Percentiles rank a stretch among this genome's conserved stretches.
Conservation (phyloP, 2,113 vertebrate genomes). For the Tyrannus savana region DNA sequence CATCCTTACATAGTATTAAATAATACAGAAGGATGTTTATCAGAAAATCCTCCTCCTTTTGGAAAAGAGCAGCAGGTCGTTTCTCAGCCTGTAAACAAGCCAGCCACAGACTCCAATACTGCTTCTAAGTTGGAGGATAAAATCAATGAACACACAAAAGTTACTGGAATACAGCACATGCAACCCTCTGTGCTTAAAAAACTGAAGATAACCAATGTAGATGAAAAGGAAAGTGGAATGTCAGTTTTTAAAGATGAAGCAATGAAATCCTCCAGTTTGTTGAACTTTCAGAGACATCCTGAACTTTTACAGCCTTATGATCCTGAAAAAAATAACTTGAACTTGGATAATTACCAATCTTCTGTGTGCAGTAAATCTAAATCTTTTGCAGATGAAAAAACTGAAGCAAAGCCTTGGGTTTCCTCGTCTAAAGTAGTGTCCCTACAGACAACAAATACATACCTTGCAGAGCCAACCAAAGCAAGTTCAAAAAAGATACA, state of each 20-base stretch:
- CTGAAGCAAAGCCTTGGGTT: slow-evolving; percentile 42
- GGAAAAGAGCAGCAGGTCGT: slow-evolving; percentile 70
- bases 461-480: slow-evolving; percentile 67
- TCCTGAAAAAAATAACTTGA: slow-evolving; percentile 81
- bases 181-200: slow-evolving; percentile 66
- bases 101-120: slow-evolving; percentile 70
- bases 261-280: slow-evolving; percentile 72
- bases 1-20: slow-evolving; percentile 97
- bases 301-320: slow-evolving; percentile 92
- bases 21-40: slow-evolving; percentile 83
- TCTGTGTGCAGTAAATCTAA: slow-evolving; percentile 58
- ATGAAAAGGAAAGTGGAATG: slow-evolving; percentile 70
- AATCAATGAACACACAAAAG: slow-evolving; percentile 36
- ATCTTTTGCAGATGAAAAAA: slow-evolving; percentile 50
- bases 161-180: slow-evolving; percentile 76
- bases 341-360: slow-evolving; percentile 62
- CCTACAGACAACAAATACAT: slow-evolving; percentile 3
- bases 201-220: slow-evolving; percentile 65
- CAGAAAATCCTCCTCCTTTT: slow-evolving; percentile 67
- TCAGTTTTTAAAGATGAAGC: slow-evolving; percentile 66
- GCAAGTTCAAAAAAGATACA: slow-evolving; percentile 44
- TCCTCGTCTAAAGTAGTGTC: slow-evolving; percentile 62
- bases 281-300: slow-evolving; percentile 92
- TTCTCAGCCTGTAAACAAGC: slow-evolving; percentile 58
- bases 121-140: slow-evolving; percentile 71